Percentiles rank a stretch among this genome's conserved stretches.
phyloP scores from a whole-genome alignment of 1,140 invertebrate species.

The Ridgeia piscesae region DNA sequence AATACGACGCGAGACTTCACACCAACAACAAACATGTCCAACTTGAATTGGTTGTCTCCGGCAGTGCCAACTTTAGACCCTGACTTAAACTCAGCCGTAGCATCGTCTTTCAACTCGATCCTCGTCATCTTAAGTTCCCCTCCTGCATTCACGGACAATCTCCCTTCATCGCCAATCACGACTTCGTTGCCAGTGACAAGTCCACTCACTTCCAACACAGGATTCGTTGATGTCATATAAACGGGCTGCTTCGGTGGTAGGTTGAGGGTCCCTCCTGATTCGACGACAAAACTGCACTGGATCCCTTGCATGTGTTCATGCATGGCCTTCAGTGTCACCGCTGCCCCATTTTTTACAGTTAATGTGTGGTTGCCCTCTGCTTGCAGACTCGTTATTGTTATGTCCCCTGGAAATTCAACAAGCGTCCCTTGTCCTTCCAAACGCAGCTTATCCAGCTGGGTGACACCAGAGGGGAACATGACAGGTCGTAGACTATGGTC shows the following conservation, averaged over 20 bases:
- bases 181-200: slow-evolving; percentile 26
- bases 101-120: not conserved
- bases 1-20: slow-evolving; percentile 27
- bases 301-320: slow-evolving; percentile 19
- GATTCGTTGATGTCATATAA: slow-evolving; percentile 28
- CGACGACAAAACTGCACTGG: slow-evolving; percentile 27
- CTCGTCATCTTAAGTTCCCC: not conserved
- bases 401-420: not conserved
- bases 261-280: slow-evolving; percentile 20
- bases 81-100: not conserved
- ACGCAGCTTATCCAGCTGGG: not conserved
- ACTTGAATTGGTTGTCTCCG: not conserved
- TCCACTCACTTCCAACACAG: slow-evolving; percentile 31
- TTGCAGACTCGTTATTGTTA: not conserved
- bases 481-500: not conserved
- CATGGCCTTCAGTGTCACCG: not conserved
- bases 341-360: not conserved
- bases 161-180: slow-evolving; percentile 33
- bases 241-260: slow-evolving; percentile 23
- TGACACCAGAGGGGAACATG: not conserved
- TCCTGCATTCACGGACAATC: slow-evolving; percentile 26
- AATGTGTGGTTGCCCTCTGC: not conserved
- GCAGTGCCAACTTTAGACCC: not conserved
- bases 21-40: not conserved
- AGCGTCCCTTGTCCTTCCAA: not conserved